Evolutionary conservation across 2,888 invertebrate species (phyloP).

Genomic region (Lypha dubia): DNA sequence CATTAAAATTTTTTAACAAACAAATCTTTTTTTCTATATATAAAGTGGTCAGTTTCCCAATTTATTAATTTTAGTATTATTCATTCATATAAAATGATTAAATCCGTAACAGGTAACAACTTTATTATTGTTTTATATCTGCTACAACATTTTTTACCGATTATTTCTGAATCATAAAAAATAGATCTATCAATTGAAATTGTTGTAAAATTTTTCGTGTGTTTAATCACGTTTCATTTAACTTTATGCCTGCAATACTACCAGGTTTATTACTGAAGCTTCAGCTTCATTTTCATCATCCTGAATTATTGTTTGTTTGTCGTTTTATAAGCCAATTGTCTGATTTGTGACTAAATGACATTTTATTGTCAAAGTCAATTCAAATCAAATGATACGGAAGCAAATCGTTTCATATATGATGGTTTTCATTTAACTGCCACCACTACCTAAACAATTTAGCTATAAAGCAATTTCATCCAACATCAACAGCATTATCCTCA

Average conservation of each 20-base stretch:
- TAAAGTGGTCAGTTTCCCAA: no score
- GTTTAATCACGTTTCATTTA: slow-evolving; percentile 52
- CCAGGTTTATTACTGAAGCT: slow-evolving; percentile 18
- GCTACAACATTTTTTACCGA: not conserved
- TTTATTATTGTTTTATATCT: no score
- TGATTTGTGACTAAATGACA: slow-evolving; percentile 72
- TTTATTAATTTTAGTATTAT: no score
- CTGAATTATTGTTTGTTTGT: slow-evolving; percentile 55
- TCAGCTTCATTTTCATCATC: slow-evolving; percentile 35
- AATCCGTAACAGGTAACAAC: no score
- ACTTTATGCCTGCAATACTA: slow-evolving; percentile 45
- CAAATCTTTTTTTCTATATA: no score
- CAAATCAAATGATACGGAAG: slow-evolving; percentile 82
- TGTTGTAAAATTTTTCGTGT: slow-evolving; percentile 24
- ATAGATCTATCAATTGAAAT: slow-evolving; percentile 18
- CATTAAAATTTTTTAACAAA: no score
- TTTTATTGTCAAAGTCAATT: slow-evolving; percentile 79
- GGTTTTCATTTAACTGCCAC: slow-evolving; percentile 42
- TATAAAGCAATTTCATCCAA: slow-evolving; percentile 31
- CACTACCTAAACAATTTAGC: slow-evolving; percentile 1
- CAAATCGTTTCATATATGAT: slow-evolving; percentile 81
- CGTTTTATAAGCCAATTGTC: slow-evolving; percentile 70
- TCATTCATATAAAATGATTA: no score
- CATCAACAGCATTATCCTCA: slow-evolving; percentile 46
- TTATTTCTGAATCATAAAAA: not conserved